Percentiles rank a stretch among this genome's conserved stretches.
These are phyloP conservation scores for Arnoldichthys spilopterus DNA, from an alignment of 2,797 vertebrate species.

Conservation along the genomic window DNA sequence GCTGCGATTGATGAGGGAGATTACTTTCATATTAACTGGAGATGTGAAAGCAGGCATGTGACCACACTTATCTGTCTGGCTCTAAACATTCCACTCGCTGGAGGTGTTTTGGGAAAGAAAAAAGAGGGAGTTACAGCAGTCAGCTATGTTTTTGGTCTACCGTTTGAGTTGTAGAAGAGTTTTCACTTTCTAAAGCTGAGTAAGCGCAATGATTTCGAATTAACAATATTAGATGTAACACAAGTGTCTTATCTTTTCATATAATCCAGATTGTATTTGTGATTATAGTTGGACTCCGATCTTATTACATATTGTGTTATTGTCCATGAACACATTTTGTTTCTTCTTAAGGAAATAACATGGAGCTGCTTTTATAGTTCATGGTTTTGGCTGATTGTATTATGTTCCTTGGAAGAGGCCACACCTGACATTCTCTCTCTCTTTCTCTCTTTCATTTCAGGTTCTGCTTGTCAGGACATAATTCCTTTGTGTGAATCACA, in stretches of 20 bases:
- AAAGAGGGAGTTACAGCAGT: not conserved
- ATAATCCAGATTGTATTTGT: not conserved
- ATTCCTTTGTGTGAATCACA: slow-evolving; percentile 56
- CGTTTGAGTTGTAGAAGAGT: too few relatives aligned
- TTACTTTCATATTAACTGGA: slow-evolving; percentile 19
- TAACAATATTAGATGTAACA: not conserved
- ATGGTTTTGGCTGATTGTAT: slow-evolving; percentile 19
- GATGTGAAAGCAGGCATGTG: slow-evolving; percentile 22
- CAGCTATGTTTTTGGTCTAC: not conserved
- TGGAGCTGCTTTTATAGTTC: slow-evolving; percentile 29
- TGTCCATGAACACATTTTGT: not conserved
- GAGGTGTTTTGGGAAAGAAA: not conserved
- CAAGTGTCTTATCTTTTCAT: not conserved
- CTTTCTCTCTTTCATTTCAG: slow-evolving; percentile 54
- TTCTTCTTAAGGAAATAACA: not conserved
- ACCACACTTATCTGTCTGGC: not conserved
- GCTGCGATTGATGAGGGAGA: not conserved
- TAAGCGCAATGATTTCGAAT: not conserved
- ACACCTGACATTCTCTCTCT: slow-evolving; percentile 54
- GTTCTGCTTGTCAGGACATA: slow-evolving; percentile 60
- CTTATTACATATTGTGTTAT: not conserved
- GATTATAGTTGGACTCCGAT: not conserved
- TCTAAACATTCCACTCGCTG: slow-evolving; percentile 1
- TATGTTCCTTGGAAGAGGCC: slow-evolving; percentile 31
- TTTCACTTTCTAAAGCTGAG: not conserved